Conservation (phyloP, 1,140 invertebrate genomes). For the Periplaneta americana region DNA sequence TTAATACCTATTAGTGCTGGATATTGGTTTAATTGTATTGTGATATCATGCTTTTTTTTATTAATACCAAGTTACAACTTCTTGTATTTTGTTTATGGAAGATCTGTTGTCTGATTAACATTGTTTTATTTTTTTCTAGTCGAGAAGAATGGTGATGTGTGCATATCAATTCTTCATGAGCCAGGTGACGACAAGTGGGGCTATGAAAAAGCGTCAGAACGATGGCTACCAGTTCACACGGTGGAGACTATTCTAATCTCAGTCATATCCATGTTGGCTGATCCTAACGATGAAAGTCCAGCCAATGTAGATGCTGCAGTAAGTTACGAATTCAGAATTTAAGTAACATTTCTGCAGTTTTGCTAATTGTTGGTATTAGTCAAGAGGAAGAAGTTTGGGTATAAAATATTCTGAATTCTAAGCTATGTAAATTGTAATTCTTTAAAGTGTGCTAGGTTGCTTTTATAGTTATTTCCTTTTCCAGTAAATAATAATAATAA, state of each 20-base stretch:
- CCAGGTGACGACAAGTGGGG: conserved; percentile 99
- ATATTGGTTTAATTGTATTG: too few species aligned
- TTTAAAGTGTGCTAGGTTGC: background rate
- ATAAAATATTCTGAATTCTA: too few species aligned
- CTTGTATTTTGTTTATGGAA: too few species aligned
- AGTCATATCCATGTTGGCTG: conserved; percentile 99
- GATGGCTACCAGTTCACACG: conserved; percentile 98
- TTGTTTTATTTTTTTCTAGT: conserved; percentile 54
- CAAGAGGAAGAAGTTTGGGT: too few species aligned
- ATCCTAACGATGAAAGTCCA: conserved; percentile 99
- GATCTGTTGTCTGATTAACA: background rate
- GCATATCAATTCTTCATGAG: conserved; percentile 99
- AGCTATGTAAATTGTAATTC: background rate
- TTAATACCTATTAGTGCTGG: too few species aligned
- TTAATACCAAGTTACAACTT: too few species aligned
- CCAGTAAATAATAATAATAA: too few species aligned
- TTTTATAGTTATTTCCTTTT: background rate
- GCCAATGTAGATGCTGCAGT: conserved; percentile 99
- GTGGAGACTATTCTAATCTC: conserved; percentile 99
- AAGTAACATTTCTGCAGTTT: too few species aligned
- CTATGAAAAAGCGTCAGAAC: conserved; percentile 97
- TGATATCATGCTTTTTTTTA: too few species aligned
- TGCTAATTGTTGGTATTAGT: too few species aligned
- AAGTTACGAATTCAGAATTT: too few species aligned
- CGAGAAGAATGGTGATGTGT: conserved; percentile 98